These are phyloP conservation scores for Numenius phaeopus DNA, from an alignment of 2,797 vertebrate species.

Conservation along the genomic window DNA sequence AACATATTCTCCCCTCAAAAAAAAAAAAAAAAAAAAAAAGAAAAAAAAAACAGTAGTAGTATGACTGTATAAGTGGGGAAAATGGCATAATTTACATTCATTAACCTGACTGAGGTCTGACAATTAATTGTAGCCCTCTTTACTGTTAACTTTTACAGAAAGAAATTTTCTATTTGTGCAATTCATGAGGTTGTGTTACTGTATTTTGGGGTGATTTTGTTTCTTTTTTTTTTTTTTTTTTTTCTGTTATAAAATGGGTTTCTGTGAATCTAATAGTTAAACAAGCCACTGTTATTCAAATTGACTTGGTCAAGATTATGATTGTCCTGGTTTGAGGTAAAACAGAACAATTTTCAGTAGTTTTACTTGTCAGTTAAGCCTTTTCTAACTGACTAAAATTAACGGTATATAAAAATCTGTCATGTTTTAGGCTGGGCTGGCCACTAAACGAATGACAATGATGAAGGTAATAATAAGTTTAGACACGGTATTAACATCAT, in stretches of 20 bases:
- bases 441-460: neutral
- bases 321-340: neutral
- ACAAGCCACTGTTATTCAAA: neutral
- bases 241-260: neutral
- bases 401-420: neutral
- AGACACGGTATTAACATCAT: neutral
- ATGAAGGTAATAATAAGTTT: neutral
- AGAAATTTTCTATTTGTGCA: neutral
- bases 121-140: neutral
- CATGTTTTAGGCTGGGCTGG: neutral
- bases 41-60: neutral
- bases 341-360: neutral
- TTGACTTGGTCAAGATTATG: neutral
- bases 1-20: fast-evolving
- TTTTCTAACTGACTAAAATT: neutral
- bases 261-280: neutral
- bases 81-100: neutral
- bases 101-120: neutral
- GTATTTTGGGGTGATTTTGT: neutral
- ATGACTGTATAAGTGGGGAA: neutral
- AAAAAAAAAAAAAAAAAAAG: neutral
- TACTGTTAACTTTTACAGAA: neutral
- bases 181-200: neutral
- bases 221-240: neutral
- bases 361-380: neutral